Base-by-base conservation (phyloP, 2,888 invertebrate genomes). In the Nezara viridula region DNA sequence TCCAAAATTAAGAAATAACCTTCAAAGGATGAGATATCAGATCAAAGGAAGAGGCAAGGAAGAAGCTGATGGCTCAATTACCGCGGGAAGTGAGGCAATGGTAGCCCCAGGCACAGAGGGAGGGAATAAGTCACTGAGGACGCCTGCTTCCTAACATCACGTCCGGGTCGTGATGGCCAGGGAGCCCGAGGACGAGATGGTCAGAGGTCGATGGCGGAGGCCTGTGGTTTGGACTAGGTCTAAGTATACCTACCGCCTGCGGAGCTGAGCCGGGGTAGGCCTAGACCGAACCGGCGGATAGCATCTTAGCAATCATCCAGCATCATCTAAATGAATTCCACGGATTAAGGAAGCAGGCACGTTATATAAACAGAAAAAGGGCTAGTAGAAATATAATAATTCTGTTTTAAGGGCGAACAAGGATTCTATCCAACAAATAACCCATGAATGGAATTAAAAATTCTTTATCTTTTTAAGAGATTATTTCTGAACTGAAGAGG, bases 131-230 rank as follows among this genome's bases (percentile, higher is more conserved):
- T 73, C 66, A 73, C 66, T 19, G 66, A 16, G 14, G 27, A 27
- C 1, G 32, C 21, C n/a, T 40, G 14, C 81, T 81, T 44, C 40
- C 44, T 81, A 2, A 24, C 3, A 24, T 44, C 81, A 44, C 81
- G 81, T 81, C 81, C 81, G n/a, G 81, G 21, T 81, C 81, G 81
- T 81, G 81, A 81, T 47, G 81, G 44, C 19, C n/a, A 14, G 81
- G n/a, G 6, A n/a, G 24, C 81, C 81, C 12, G 14, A 44, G 81
- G 81, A 81, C 40, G 21, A 24, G 27, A 9, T 60, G 77, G 77
- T 73, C 73, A 21, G 73, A 37, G 77, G 37, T 73, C 44, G 81
- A 12, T 14, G 81, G 81, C 12, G 44, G 44, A n/a, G 16, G n/a
- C n/a, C 44, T 44, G 44, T 81, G 81, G 44, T 73, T 73, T 73